Percentiles rank a stretch among this genome's conserved stretches.
Conservation (phyloP, 1,140 invertebrate genomes). For the Drosophila ambigua region DNA sequence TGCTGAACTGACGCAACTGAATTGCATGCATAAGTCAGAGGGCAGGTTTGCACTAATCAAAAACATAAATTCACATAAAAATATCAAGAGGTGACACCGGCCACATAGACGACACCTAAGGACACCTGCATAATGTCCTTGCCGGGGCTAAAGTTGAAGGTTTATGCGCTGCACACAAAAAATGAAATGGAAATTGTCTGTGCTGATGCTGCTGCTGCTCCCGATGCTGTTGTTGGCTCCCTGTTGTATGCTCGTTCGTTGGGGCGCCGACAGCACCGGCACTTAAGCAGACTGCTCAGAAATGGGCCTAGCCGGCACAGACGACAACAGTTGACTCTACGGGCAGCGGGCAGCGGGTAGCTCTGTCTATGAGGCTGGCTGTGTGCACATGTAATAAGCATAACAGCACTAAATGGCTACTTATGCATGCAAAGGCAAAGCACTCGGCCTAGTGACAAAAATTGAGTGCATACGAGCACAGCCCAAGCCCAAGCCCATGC, state of each 20-base stretch:
- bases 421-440: slow-evolving; percentile 74
- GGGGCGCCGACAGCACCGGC: slow-evolving; percentile 53
- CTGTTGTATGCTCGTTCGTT: slow-evolving; percentile 38
- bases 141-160: slow-evolving; percentile 71
- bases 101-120: slow-evolving; percentile 37
- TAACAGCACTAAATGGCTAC: slow-evolving; percentile 79
- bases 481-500: slow-evolving; percentile 6
- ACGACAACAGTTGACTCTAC: slow-evolving; percentile 55
- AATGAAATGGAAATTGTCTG: slow-evolving; percentile 68
- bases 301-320: slow-evolving; percentile 60
- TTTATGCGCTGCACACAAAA: slow-evolving; percentile 78
- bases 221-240: background rate
- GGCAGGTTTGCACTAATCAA: slow-evolving; percentile 72
- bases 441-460: slow-evolving; percentile 54
- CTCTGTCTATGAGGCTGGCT: slow-evolving; percentile 22
- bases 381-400: slow-evolving; percentile 73
- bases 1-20: slow-evolving; percentile 21
- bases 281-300: slow-evolving; percentile 66
- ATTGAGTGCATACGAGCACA: slow-evolving; percentile 74
- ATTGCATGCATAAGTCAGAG: slow-evolving; percentile 75
- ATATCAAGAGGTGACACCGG: slow-evolving; percentile 48
- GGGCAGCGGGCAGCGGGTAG: slow-evolving; percentile 18
- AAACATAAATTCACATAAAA: slow-evolving; percentile 82
- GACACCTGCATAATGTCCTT: slow-evolving; percentile 72
- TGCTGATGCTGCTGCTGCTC: slow-evolving; percentile 40